A percentile compares a stretch with the other conserved stretches of the same genome.
These are phyloP conservation scores for Troilus luridus DNA, from an alignment of 2,888 invertebrate species.

Conservation along the genomic window DNA sequence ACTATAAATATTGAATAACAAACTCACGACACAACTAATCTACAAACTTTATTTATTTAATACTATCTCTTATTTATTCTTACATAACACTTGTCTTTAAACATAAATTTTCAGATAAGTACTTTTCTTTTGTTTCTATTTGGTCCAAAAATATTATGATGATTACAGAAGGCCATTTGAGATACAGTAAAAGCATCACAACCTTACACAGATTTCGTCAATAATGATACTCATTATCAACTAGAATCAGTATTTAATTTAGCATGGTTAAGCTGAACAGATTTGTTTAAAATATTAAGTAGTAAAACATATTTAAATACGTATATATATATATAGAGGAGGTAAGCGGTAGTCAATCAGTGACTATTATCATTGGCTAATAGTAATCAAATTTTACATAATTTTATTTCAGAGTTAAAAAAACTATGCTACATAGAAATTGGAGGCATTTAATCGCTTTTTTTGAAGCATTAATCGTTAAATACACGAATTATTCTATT, in stretches of 20 bases:
- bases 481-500: slow-evolving; percentile 33
- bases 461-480: background rate
- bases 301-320: background rate
- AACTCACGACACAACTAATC: slow-evolving; percentile 3
- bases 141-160: background rate
- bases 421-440: background rate
- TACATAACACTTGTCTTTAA: slow-evolving; percentile 6
- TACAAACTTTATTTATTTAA: slow-evolving; percentile 1
- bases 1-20: background rate
- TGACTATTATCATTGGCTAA: background rate
- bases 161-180: background rate
- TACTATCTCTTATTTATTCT: slow-evolving; percentile 1
- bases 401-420: background rate
- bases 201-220: background rate
- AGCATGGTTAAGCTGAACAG: background rate
- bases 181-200: background rate
- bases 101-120: background rate
- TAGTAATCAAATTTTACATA: background rate
- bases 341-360: background rate
- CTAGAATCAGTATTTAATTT: background rate
- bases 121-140: background rate
- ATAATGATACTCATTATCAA: background rate
- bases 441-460: background rate
- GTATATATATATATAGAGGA: too few species aligned
- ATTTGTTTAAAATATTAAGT: background rate